These are phyloP conservation scores for Cettia cetti DNA, from an alignment of 2,113 vertebrate genomes.

Conservation along the genomic window DNA sequence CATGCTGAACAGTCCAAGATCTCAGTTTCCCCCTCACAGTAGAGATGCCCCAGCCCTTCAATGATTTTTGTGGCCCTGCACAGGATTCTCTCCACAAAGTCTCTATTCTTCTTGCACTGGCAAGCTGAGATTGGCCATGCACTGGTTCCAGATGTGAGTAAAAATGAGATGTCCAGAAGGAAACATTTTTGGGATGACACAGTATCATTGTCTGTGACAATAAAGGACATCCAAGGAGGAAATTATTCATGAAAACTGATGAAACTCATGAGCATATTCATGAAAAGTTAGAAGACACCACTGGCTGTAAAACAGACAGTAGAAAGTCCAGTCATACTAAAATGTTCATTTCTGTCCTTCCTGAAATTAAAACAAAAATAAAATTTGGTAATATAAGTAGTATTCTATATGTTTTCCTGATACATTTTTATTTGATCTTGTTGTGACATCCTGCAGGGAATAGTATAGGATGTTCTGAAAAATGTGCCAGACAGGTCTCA, in stretches of 20 bases:
- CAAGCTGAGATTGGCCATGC: background rate
- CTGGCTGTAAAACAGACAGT: background rate
- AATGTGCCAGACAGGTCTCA: constrained; percentile 5
- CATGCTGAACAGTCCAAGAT: background rate
- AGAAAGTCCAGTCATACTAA: background rate
- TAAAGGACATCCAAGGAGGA: background rate
- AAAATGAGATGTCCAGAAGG: background rate
- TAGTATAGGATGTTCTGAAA: constrained; percentile 24
- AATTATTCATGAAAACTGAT: background rate
- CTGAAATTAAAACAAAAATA: background rate
- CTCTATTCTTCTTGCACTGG: background rate
- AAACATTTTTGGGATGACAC: background rate
- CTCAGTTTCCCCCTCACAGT: background rate
- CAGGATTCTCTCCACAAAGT: background rate
- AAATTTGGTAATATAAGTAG: background rate
- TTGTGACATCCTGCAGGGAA: background rate
- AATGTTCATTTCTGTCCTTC: background rate
- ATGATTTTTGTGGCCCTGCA: background rate
- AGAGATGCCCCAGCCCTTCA: background rate
- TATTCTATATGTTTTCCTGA: background rate
- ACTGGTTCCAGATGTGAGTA: background rate
- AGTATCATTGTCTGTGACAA: background rate
- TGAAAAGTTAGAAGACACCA: background rate
- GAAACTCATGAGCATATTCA: background rate
- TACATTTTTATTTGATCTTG: background rate